A percentile compares a stretch with the other conserved stretches of the same genome.
Evolutionary conservation across 2,797 vertebrate species (phyloP).

Genomic region (Micrastur ruficollis): DNA sequence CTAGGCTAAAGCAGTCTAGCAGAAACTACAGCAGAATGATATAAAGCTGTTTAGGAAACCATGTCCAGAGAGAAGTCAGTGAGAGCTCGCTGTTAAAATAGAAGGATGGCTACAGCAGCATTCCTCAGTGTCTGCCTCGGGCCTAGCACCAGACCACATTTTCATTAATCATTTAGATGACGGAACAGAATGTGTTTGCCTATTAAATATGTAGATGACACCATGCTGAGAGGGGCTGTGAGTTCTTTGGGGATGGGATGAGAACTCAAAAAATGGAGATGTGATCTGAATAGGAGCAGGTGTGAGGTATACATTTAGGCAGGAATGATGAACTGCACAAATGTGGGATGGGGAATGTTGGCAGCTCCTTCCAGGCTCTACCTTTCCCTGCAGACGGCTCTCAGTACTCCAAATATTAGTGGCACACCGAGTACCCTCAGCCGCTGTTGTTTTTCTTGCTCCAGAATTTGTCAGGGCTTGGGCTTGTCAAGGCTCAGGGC

Average conservation of each 20-base stretch:
- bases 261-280: conserved; percentile 69
- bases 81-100: neutral
- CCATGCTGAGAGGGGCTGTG: conserved; percentile 6
- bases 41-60: conserved; percentile 6
- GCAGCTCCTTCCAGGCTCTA: conserved; percentile 56
- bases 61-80: neutral
- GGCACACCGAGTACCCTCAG: neutral
- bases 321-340: conserved; percentile 68
- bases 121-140: conserved; percentile 35
- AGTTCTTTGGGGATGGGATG: conserved; percentile 7
- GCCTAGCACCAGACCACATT: conserved; percentile 19
- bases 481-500: neutral
- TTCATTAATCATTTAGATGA: conserved; percentile 65
- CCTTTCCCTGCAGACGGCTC: neutral
- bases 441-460: conserved; percentile 14
- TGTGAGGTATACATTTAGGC: conserved; percentile 67
- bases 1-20: neutral
- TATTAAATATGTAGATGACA: conserved; percentile 65
- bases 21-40: neutral
- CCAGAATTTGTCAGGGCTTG: conserved; percentile 13
- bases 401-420: neutral
- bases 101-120: conserved; percentile 13
- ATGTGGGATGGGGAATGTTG: conserved; percentile 65
- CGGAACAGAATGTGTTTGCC: conserved; percentile 63
- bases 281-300: conserved; percentile 68